Evolutionary conservation across 2,888 invertebrate species (phyloP), one percentile per base, ranked within the genome.

Genomic region (Drosophila nigricruria): DNA sequence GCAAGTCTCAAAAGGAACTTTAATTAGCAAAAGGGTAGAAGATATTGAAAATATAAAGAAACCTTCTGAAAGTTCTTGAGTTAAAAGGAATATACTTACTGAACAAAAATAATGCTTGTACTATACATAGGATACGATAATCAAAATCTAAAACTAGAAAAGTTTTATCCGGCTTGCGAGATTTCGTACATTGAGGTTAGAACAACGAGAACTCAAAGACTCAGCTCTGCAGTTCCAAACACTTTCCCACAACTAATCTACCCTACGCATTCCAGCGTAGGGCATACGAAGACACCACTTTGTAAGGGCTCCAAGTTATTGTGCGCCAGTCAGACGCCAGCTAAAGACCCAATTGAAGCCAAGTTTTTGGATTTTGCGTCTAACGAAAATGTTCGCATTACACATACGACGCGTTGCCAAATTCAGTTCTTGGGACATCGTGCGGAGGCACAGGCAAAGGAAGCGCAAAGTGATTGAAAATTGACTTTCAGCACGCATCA

Each of bases 301-400:
- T 20, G 36, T 14, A 18, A 18, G 23, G 16, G 6, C n/a, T 5
- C 12, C 36, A 9, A 23, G 53, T 10, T 38, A 47, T 58, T 60
- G 64, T 52, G 25, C 81, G 81, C 71, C 82, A 68, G 64, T 6
- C 42, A 34, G 84, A 56, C 81, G 81, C 64, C 77, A 72, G 36
- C 42, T 42, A 56, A 56, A 63, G 60, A 47, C 36, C 52, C 58
- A 69, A 74, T 42, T 45, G 49, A 53, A 56, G 53, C 36, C 25
- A 53, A 38, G 3, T 53, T 53, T 36, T n/a, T 16, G 18, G 62
- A 59, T 70, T 66, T 45, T 58, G 43, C 34, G 67, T 64, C 60
- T 54, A 71, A 68, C 52, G 42, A 65, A 56, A 56, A 43, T 43
- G 60, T 16, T 43, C 36, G 30, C 66, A 61, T 75, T 61, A 54